A percentile compares a stretch with the other conserved stretches of the same genome.
These are phyloP conservation scores for Suricata suricatta DNA, from an alignment of 2,113 vertebrate species.

Conservation along the genomic window DNA sequence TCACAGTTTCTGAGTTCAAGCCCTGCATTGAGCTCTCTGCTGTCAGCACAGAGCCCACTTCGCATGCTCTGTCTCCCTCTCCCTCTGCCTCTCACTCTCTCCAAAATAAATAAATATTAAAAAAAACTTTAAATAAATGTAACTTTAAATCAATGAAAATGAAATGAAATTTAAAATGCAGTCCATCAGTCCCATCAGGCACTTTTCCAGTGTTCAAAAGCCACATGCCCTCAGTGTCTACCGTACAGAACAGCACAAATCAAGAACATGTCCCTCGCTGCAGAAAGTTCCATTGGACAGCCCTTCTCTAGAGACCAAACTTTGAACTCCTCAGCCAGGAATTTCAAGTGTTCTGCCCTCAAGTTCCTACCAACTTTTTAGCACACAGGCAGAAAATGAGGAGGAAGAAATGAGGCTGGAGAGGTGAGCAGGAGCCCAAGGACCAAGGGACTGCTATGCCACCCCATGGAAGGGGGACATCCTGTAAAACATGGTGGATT, in stretches of 20 bases:
- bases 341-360: neutral
- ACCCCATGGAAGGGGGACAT: neutral
- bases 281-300: neutral
- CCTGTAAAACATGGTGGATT: neutral
- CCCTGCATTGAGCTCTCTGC: no score
- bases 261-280: neutral
- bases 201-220: constrained; percentile 10
- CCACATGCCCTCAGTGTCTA: neutral
- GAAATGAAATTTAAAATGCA: constrained; percentile 34
- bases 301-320: constrained; percentile 24
- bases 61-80: no score
- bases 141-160: constrained; percentile 23
- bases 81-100: no score
- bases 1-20: no score
- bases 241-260: neutral
- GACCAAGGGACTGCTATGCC: neutral
- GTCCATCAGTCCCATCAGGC: neutral
- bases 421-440: neutral
- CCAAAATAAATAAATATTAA: no score
- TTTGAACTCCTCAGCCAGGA: neutral
- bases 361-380: neutral
- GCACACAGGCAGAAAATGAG: constrained; percentile 2
- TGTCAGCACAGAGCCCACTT: no score
- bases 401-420: neutral
- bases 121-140: neutral